A percentile compares a stretch with the other conserved stretches of the same genome.
phyloP scores from a whole-genome alignment of 1,140 invertebrate species.

The Aphelinus atriplicis region DNA sequence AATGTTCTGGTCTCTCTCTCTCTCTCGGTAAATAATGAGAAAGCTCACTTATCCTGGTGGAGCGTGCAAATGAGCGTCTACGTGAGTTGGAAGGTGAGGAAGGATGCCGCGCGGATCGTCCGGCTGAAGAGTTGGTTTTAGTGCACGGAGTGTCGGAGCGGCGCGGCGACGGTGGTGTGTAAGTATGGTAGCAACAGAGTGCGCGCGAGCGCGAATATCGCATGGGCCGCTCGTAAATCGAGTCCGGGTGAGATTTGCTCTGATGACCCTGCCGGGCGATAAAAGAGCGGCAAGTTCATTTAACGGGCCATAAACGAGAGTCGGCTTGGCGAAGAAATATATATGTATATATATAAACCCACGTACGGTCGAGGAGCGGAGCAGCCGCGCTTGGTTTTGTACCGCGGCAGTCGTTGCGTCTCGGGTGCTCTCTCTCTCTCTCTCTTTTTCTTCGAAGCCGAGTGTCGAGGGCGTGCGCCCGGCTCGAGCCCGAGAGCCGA shows the following conservation, averaged over 20 bases:
- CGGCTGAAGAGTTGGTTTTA: too few species aligned
- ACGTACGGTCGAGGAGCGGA: too few species aligned
- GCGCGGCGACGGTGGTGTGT: too few species aligned
- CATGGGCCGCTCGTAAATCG: slow-evolving; percentile 56
- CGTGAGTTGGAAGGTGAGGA: too few species aligned
- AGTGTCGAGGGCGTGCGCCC: too few species aligned
- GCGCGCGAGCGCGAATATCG: slow-evolving; percentile 18
- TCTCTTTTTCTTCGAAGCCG: not conserved
- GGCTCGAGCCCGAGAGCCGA: not conserved
- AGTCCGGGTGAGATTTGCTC: slow-evolving; percentile 48
- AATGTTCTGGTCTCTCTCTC: too few species aligned
- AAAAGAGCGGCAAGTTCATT: slow-evolving; percentile 63
- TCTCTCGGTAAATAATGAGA: too few species aligned
- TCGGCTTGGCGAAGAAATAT: slow-evolving; percentile 23
- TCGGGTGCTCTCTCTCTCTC: not conserved
- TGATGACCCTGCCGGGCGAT: slow-evolving; percentile 56
- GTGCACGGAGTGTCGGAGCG: too few species aligned
- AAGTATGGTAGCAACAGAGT: not conserved
- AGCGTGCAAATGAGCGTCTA: too few species aligned
- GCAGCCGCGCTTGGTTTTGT: not conserved
- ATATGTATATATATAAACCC: too few species aligned
- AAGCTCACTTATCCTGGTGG: too few species aligned
- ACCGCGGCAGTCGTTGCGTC: not conserved
- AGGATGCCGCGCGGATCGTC: too few species aligned
- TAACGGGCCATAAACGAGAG: slow-evolving; percentile 60